Evolutionary conservation across 1,140 invertebrate genomes (phyloP).

Genomic region (Campoletis sonorensis): DNA sequence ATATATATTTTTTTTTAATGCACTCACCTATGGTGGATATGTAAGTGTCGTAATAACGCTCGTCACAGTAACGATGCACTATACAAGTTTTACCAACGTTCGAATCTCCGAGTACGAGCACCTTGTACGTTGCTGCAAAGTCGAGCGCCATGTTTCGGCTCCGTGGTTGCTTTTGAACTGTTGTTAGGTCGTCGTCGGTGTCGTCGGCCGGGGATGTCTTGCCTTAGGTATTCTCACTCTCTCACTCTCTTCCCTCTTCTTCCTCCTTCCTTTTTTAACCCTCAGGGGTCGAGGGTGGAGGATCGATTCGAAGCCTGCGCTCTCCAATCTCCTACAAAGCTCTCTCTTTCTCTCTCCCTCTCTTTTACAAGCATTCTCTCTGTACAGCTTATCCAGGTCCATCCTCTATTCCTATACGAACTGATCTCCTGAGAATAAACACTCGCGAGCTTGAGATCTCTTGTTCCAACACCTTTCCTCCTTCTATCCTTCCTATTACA

Average conservation of each 20-base stretch:
- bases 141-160: conserved; percentile 84
- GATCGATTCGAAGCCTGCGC: conserved; percentile 71
- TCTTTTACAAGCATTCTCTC: neutral
- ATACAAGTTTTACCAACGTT: conserved; percentile 96
- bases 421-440: too few relatives aligned
- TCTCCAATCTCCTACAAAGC: conserved; percentile 42
- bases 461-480: too few relatives aligned
- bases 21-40: conserved; percentile 93
- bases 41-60: conserved; percentile 93
- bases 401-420: neutral
- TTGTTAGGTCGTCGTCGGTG: conserved; percentile 64
- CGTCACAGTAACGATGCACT: conserved; percentile 92
- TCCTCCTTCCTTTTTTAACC: conserved; percentile 18
- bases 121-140: conserved; percentile 90
- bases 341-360: neutral
- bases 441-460: too few relatives aligned
- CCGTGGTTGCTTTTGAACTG: conserved; percentile 61
- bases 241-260: conserved; percentile 29
- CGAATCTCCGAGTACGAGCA: conserved; percentile 92
- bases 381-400: neutral
- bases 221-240: conserved; percentile 34
- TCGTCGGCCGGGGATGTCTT: conserved; percentile 63
- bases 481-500: too few relatives aligned
- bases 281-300: conserved; percentile 54
- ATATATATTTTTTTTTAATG: neutral